Evolutionary conservation across 2,888 invertebrate species (phyloP).

Genomic region (Tuberolachnus salignus): DNA sequence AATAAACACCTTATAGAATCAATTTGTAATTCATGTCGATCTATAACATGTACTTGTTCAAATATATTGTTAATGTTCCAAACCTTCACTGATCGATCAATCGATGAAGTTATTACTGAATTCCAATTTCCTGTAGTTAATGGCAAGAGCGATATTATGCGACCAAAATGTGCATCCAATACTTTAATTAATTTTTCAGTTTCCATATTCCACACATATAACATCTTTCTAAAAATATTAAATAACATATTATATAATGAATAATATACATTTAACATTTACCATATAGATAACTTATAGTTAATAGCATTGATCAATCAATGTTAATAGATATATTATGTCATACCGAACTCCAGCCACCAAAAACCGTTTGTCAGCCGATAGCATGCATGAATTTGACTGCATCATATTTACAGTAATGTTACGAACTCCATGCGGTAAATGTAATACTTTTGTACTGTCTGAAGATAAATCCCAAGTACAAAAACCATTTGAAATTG

Average conservation of each 20-base stretch:
- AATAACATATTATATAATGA: not conserved
- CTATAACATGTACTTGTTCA: slow-evolving; percentile 95
- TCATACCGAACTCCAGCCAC: slow-evolving; percentile 88
- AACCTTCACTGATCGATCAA: slow-evolving; percentile 96
- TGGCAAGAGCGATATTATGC: slow-evolving; percentile 90
- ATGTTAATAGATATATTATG: slow-evolving; percentile 3
- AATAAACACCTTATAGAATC: slow-evolving; percentile 79
- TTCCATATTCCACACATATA: slow-evolving; percentile 92
- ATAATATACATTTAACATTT: not conserved
- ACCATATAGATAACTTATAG: too few species aligned
- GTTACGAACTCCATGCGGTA: slow-evolving; percentile 88
- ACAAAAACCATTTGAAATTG: slow-evolving; percentile 82
- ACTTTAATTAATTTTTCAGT: slow-evolving; percentile 84
- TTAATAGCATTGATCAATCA: too few species aligned
- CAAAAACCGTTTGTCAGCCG: slow-evolving; percentile 86
- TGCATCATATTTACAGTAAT: slow-evolving; percentile 90
- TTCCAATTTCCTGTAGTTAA: slow-evolving; percentile 89
- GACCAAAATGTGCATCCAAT: slow-evolving; percentile 94
- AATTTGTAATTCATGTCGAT: slow-evolving; percentile 92
- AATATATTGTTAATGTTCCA: slow-evolving; percentile 99
- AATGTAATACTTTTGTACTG: slow-evolving; percentile 70
- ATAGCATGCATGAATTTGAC: slow-evolving; percentile 90
- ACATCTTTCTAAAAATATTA: slow-evolving; percentile 73
- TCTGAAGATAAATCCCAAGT: slow-evolving; percentile 77
- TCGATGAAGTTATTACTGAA: slow-evolving; percentile 91